phyloP scores from a whole-genome alignment of 2,113 vertebrate species.

The Pachypanchax playfairii region DNA sequence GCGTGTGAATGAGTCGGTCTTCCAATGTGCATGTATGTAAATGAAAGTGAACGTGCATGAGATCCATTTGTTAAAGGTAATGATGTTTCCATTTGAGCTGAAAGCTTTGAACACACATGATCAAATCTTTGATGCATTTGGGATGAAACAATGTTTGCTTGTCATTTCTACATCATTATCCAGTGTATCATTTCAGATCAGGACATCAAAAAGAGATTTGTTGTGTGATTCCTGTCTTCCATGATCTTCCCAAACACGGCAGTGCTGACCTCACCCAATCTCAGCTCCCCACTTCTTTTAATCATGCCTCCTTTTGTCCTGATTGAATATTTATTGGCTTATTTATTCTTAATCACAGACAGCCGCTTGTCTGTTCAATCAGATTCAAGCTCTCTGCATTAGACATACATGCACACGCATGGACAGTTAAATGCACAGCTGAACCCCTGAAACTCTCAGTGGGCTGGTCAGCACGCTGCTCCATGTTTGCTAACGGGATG shows the following conservation, averaged over 20 bases:
- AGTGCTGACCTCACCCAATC: slow-evolving; percentile 21
- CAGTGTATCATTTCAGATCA: slow-evolving; percentile 43
- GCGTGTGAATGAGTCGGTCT: neutral
- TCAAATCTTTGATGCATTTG: slow-evolving; percentile 31
- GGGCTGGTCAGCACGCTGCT: slow-evolving; percentile 26
- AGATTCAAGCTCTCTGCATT: slow-evolving; percentile 20
- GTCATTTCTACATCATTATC: slow-evolving; percentile 34
- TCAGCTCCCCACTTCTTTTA: slow-evolving; percentile 40
- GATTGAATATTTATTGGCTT: slow-evolving; percentile 78
- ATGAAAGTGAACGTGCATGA: neutral
- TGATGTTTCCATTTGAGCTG: slow-evolving; percentile 29
- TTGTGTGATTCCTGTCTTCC: slow-evolving; percentile 26
- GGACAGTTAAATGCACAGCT: slow-evolving; percentile 55
- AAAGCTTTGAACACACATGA: slow-evolving; percentile 24
- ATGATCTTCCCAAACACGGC: slow-evolving; percentile 1
- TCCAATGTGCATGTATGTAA: neutral
- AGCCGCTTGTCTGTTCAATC: slow-evolving; percentile 47
- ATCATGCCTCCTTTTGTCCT: slow-evolving; percentile 65
- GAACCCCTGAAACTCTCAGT: slow-evolving; percentile 40
- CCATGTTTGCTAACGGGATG: slow-evolving; percentile 4
- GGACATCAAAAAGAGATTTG: slow-evolving; percentile 54
- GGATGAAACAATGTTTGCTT: slow-evolving; percentile 23
- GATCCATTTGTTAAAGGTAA: slow-evolving; percentile 26
- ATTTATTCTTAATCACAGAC: slow-evolving; percentile 77
- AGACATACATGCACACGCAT: slow-evolving; percentile 20